A percentile compares a stretch with the other conserved stretches of the same genome.
phyloP scores from a whole-genome alignment of 2,113 vertebrate genomes.

The Sturnus vulgaris region DNA sequence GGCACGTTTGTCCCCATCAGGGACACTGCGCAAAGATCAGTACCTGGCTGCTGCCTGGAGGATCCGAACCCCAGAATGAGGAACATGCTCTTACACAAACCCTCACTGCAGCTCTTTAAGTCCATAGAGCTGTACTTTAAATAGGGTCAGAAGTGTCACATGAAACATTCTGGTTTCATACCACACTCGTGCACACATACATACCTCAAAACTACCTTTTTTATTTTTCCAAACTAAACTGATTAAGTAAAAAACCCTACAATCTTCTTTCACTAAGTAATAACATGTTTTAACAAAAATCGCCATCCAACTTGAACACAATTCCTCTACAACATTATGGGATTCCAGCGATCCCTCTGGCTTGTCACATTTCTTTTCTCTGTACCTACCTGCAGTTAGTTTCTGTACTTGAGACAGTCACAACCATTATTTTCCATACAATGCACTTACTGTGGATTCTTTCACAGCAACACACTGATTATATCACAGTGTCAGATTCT shows the following conservation, averaged over 20 bases:
- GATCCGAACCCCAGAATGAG: accelerated
- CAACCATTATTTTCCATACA: background rate
- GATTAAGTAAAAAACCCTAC: background rate
- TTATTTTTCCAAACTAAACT: background rate
- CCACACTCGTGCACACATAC: background rate
- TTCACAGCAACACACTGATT: background rate
- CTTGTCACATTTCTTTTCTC: background rate
- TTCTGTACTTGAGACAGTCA: background rate
- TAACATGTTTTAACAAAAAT: background rate
- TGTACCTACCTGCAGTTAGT: background rate
- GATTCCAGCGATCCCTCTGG: background rate
- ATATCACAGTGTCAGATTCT: background rate
- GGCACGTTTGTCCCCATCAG: background rate
- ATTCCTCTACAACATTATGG: background rate
- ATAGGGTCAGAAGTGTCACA: background rate
- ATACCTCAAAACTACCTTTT: background rate
- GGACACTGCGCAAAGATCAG: background rate
- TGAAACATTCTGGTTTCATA: background rate
- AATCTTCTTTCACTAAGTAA: background rate
- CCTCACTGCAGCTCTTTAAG: background rate
- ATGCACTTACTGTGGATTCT: background rate
- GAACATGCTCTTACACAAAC: background rate
- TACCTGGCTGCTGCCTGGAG: background rate
- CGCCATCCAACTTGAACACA: background rate
- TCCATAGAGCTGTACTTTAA: background rate